Base-by-base conservation (phyloP, 2,797 vertebrate species). In the Remorina albescens region DNA sequence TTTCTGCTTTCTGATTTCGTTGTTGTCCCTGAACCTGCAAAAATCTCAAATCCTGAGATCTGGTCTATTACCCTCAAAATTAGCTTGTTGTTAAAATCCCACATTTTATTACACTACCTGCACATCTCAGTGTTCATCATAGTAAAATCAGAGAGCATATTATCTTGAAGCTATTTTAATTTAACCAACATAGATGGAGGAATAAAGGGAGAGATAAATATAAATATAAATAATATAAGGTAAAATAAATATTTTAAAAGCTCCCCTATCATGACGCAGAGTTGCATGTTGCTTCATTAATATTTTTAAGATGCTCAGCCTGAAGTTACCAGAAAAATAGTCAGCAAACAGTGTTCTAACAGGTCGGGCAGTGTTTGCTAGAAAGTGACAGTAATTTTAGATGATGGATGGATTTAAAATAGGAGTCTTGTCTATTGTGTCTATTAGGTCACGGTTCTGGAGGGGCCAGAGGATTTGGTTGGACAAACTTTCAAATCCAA, bases 191-290 rank as follows among this genome's bases (percentile, higher is more conserved):
- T 21, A 21, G 21, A 46, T n/a, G 10, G 19, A 21, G 44, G 44
- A 46, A 21, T 5, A 19, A 21, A 21, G 8, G 44, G 44, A 46
- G 42, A 44, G 18, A 18, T 42, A 18, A 18, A 42, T 18, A 5
- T 42, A 42, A 42, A 19, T n/a, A n/a, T n/a, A n/a, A n/a, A n/a
- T n/a, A 18, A n/a, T n/a, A n/a, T n/a, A n/a, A 18, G 41, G 55
- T 50, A 64, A 62, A 78, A 66, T 78, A 59, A 46, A 47, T 37
- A 30, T n/a, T 18, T 8, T 10, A 15, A 30, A 60, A 9, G 4
- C 12, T 61, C 19, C n/a, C 21, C 16, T 10, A 23, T 47, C 7
- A 23, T 47, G 19, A 47, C 12, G 21, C 39, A 44, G 59, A 47
- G 19, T 26, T 42, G 16, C 7, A 21, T 10, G 34, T 23, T 63